Base-by-base conservation (phyloP, 2,797 vertebrate species). In the Anguilla anguilla region DNA sequence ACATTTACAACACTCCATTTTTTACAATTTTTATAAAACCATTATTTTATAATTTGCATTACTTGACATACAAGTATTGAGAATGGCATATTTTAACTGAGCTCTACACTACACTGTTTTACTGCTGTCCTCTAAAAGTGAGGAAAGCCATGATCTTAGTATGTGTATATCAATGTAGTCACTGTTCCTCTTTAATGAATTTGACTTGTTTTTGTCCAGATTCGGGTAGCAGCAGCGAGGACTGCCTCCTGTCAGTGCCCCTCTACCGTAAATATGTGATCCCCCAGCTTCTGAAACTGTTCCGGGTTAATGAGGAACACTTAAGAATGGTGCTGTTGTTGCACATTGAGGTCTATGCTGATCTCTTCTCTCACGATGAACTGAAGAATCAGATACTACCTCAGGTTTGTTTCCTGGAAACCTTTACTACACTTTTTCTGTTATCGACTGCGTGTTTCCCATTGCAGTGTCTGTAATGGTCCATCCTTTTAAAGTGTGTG, bases 271-370 rank as follows among this genome's bases (percentile, higher is more conserved):
- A 96, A 0, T 96, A 97, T 0, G 97, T 99, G 91, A 95, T 97
- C 85, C 98, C 99, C 0, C 97, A 97, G 93, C 96, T 99, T 79
- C 95, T 99, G 72, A 98, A 96, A 93, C 96, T 99, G 46, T 99
- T 97, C 86, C 96, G 97, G 91, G 97, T 99, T 51, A 98, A 98
- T 0, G 98, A 99, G 93, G 98, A 98, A 84, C 99, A 99, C 0
- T 97, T 99, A 59, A 96, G 98, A 61, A 93, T 98, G 59, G 98
- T 98, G 89, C 90, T 99, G 90, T 96, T 99, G 85, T 96, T 96
- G 85, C 97, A 99, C 93, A 97, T 99, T 28, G 96, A 98, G 85
- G 94, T 98, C 92, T 99, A 99, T 0, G 98, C 97, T 0, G 96
- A 97, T 89, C 97, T 97, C 86, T 98, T 99, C 91, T 95, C 97